phyloP scores from a whole-genome alignment of 1,140 invertebrate species.

The Drosophila nikananu region DNA sequence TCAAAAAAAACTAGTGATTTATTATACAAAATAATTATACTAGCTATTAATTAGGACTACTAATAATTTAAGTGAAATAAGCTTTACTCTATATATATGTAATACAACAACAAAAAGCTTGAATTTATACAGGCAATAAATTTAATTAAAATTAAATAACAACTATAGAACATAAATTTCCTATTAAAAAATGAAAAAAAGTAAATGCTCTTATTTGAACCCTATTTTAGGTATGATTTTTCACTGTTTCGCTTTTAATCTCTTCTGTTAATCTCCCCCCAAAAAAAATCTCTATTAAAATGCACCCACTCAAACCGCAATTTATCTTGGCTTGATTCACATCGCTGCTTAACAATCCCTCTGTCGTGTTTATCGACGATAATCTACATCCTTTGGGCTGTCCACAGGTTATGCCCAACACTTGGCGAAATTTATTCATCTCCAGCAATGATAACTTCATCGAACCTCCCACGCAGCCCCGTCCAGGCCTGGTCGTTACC shows the following conservation, averaged over 20 bases:
- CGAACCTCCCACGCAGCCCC: slow-evolving; percentile 56
- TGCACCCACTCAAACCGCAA: neutral
- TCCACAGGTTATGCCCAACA: slow-evolving; percentile 39
- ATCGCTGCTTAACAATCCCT: slow-evolving; percentile 10
- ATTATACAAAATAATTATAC: neutral
- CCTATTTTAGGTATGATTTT: neutral
- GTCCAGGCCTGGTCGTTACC: neutral
- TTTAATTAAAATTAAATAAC: neutral
- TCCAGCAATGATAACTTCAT: slow-evolving; percentile 44
- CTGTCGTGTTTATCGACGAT: slow-evolving; percentile 40
- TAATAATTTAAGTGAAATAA: neutral
- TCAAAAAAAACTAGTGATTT: neutral
- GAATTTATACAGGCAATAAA: neutral
- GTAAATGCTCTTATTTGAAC: neutral
- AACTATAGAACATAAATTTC: neutral
- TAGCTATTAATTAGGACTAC: neutral
- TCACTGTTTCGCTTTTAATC: neutral
- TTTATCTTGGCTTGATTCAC: slow-evolving; percentile 17
- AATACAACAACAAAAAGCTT: neutral
- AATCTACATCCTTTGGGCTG: slow-evolving; percentile 40
- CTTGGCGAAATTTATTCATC: slow-evolving; percentile 51
- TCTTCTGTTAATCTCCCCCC: neutral
- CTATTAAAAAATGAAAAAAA: neutral
- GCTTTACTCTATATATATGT: neutral
- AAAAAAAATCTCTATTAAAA: neutral